These are phyloP conservation scores for Trilocha varians DNA, from an alignment of 2,888 invertebrate species.

Conservation along the genomic window DNA sequence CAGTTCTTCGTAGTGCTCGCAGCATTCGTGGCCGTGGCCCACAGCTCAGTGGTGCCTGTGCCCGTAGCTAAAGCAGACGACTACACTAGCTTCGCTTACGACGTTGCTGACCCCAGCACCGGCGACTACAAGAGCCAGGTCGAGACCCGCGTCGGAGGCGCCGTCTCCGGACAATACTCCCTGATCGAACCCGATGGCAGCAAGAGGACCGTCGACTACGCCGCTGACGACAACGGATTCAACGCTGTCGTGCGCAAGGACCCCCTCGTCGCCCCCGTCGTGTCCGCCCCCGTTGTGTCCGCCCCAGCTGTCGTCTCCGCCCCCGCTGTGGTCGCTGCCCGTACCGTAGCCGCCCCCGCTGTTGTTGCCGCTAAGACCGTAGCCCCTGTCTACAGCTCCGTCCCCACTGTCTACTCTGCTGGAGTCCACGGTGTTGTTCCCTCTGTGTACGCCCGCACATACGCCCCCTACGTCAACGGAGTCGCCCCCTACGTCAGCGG, in stretches of 20 bases:
- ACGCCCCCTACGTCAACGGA: slow-evolving; percentile 13
- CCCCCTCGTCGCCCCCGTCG: slow-evolving; percentile 38
- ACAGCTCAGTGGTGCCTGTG: slow-evolving; percentile 60
- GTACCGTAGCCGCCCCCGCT: slow-evolving; percentile 17
- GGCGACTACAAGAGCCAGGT: slow-evolving; percentile 73
- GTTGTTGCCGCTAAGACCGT: slow-evolving; percentile 19
- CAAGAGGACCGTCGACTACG: slow-evolving; percentile 71
- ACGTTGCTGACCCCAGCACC: slow-evolving; percentile 71
- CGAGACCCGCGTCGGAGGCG: slow-evolving; percentile 68
- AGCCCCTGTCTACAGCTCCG: slow-evolving; percentile 15
- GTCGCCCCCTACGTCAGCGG: slow-evolving; percentile 12
- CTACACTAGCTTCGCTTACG: slow-evolving; percentile 70
- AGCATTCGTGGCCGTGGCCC: slow-evolving; percentile 52
- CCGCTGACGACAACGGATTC: slow-evolving; percentile 73
- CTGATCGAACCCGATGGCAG: slow-evolving; percentile 71
- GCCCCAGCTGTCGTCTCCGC: slow-evolving; percentile 19
- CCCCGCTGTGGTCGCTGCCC: slow-evolving; percentile 21
- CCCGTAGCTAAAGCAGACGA: slow-evolving; percentile 63
- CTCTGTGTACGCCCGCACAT: slow-evolving; percentile 9
- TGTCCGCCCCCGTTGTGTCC: slow-evolving; percentile 21
- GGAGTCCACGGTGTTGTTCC: slow-evolving; percentile 1
- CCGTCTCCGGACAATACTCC: slow-evolving; percentile 71
- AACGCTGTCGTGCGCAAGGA: slow-evolving; percentile 73
- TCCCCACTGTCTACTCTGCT: slow-evolving; percentile 14
- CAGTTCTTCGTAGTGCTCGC: slow-evolving; percentile 58